A percentile compares a stretch with the other conserved stretches of the same genome.
Conservation (phyloP, 2,113 vertebrate species). For the Gadus macrocephalus region DNA sequence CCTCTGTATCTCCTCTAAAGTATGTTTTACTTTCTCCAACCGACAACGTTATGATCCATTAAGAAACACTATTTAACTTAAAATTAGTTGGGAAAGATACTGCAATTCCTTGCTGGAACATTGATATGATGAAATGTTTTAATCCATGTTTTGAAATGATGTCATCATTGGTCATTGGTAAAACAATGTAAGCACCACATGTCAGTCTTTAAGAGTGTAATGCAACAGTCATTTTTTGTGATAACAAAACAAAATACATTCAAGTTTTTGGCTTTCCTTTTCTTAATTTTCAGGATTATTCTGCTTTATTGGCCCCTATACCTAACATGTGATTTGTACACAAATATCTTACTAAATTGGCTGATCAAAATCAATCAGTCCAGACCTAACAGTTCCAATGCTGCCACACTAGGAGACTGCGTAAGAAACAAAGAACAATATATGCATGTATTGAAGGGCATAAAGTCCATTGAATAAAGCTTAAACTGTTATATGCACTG, state of each 20-base stretch:
- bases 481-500: constrained; percentile 57
- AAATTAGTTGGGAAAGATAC: constrained; percentile 1
- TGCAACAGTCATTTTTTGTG: too few relatives aligned
- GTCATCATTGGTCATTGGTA: too few relatives aligned
- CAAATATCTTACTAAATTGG: too few relatives aligned
- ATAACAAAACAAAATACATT: too few relatives aligned
- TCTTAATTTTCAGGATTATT: too few relatives aligned
- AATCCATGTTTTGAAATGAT: background rate
- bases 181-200: too few relatives aligned
- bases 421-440: constrained; percentile 13
- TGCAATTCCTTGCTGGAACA: background rate
- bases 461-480: constrained; percentile 38
- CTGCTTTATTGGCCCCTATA: too few relatives aligned
- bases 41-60: constrained; percentile 4
- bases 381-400: constrained; percentile 7
- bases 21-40: constrained; percentile 20
- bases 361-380: background rate
- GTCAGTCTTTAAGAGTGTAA: too few relatives aligned
- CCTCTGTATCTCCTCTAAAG: constrained; percentile 19
- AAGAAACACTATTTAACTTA: constrained; percentile 31
- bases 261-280: too few relatives aligned
- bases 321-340: too few relatives aligned
- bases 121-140: background rate
- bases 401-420: background rate
- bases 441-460: constrained; percentile 41